Base-by-base conservation (phyloP, 2,888 invertebrate genomes). In the Himalopsyche anomala region DNA sequence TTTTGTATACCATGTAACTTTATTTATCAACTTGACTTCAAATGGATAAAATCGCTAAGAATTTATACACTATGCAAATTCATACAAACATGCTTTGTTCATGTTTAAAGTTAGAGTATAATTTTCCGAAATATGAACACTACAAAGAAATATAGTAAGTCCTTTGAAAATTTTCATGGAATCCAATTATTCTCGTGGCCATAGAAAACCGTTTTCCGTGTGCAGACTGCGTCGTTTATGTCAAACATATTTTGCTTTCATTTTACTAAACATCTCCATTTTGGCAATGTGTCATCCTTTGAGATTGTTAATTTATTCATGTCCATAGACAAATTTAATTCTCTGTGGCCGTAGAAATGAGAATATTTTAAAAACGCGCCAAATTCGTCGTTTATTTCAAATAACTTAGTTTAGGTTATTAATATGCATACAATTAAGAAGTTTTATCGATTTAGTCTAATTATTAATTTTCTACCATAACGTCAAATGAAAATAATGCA, bases 111-210 rank as follows among this genome's bases (percentile, higher is more conserved):
- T 19, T 19, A 8, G 28, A 62, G 4, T 62, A 19, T 19, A 62
- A 62, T 19, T 28, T 62, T 15, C 62, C 9, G 11, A 19, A 62
- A n/a, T 19, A 62, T 62, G 8, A 62, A 19, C 19, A 2, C 19
- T 6, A 62, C 11, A 62, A 62, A 62, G 19, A 62, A 62, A 62
- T 56, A 19, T n/a, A 56, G 56, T 19, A 19, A 15, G 28, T 19
- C 85, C 69, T 82, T 85, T 85, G 85, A 85, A 82, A 85, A 54
- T 85, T 42, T 82, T 69, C 69, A 56, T 40, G 28, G 56, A 62
- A 81, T 62, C 62, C 62, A 62, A 62, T 62, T 62, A 62, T 19
- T 62, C 62, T 19, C 62, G 19, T 62, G 5, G 11, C 19, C 62
- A 62, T 62, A 62, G 19, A 62, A 56, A 17, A n/a, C 28, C 62